Percentiles rank a stretch among this genome's conserved stretches.
Evolutionary conservation across 2,888 invertebrate genomes (phyloP).

Genomic region (Athalia cordata): DNA sequence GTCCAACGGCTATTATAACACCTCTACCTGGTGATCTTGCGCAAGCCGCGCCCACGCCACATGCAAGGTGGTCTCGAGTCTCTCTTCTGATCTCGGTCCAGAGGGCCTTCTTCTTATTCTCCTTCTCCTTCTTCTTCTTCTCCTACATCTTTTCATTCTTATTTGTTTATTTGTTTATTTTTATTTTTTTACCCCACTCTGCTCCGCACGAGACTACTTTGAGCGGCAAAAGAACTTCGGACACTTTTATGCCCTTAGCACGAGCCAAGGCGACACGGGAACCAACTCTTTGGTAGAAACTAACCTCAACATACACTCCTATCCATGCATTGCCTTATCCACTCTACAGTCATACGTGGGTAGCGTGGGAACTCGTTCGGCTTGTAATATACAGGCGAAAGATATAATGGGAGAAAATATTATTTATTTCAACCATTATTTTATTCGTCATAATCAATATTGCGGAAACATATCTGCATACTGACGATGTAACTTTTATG

Average conservation of each 20-base stretch:
- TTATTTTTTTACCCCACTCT: background rate
- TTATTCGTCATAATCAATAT: too few relatives aligned
- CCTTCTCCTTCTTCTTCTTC: slow-evolving; percentile 29
- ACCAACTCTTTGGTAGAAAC: slow-evolving; percentile 54
- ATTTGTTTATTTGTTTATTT: too few relatives aligned
- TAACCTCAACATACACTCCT: too few relatives aligned
- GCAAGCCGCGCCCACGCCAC: slow-evolving; percentile 66
- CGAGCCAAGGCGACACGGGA: slow-evolving; percentile 66
- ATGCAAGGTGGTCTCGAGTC: slow-evolving; percentile 68
- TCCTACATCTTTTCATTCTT: too few relatives aligned
- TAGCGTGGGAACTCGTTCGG: slow-evolving; percentile 48
- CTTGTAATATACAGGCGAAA: background rate
- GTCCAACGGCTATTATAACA: slow-evolving; percentile 42
- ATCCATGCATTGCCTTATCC: too few relatives aligned
- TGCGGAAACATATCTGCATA: too few relatives aligned
- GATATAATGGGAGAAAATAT: too few relatives aligned
- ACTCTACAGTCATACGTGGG: slow-evolving; percentile 45
- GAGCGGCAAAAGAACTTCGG: slow-evolving; percentile 50
- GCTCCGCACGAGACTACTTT: background rate
- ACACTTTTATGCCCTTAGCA: slow-evolving; percentile 70
- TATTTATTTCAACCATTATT: too few relatives aligned
- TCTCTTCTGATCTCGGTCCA: slow-evolving; percentile 48
- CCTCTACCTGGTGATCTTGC: slow-evolving; percentile 51
- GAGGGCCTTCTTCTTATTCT: slow-evolving; percentile 52
- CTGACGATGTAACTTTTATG: too few relatives aligned